Conservation (phyloP, 2,888 invertebrate genomes). For the Margaritifera margaritifera region DNA sequence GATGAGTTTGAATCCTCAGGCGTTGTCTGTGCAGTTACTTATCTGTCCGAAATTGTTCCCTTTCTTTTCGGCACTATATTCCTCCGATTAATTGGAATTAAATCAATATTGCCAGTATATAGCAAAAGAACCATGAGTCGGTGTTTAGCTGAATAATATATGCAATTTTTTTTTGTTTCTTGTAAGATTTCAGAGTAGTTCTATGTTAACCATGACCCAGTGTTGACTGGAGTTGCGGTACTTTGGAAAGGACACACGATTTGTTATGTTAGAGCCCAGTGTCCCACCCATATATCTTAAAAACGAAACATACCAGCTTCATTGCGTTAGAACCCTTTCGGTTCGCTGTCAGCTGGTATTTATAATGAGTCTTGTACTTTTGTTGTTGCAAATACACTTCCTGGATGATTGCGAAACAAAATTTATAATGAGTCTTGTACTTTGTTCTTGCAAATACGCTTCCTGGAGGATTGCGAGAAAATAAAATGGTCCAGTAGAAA, state of each 20-base stretch:
- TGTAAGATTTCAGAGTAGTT: conserved; percentile 17
- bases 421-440: no score
- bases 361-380: no score
- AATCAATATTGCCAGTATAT: conserved; percentile 6
- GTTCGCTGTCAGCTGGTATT: conserved; percentile 22
- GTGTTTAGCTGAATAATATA: conserved; percentile 24
- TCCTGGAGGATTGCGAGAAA: no score
- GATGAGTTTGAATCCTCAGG: conserved; percentile 18
- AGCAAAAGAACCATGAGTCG: conserved; percentile 13
- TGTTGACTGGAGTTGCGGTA: no score
- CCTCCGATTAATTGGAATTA: conserved; percentile 4
- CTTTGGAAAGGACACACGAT: no score
- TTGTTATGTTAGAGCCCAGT: no score
- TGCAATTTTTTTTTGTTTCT: conserved; percentile 18
- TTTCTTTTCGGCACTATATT: not conserved
- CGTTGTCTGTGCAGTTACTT: conserved; percentile 24
- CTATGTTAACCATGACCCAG: conserved; percentile 22
- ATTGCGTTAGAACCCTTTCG: conserved; percentile 10
- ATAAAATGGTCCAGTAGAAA: no score
- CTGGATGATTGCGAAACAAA: no score
- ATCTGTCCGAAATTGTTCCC: conserved; percentile 9
- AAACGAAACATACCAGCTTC: conserved; percentile 24
- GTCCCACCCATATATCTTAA: conserved; percentile 17
- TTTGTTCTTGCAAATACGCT: no score
- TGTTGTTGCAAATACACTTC: no score